Conservation (phyloP, 2,888 invertebrate species). For the Branchellion lobata region DNA sequence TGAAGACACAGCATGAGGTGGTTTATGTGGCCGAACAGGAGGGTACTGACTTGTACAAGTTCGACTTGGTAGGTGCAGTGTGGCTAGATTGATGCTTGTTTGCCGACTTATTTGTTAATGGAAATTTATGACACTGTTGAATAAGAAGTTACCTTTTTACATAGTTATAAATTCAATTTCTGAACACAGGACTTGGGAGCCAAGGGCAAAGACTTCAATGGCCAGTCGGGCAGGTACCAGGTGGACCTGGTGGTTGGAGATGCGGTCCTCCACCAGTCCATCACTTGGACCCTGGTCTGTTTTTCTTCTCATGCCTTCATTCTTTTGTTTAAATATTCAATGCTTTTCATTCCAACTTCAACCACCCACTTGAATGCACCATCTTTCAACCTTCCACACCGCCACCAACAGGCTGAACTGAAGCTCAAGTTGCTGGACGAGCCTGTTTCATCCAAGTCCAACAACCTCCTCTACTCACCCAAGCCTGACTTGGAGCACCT, state of each 20-base stretch:
- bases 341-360: too few species aligned
- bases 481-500: conserved; percentile 67
- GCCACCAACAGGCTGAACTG: conserved; percentile 71
- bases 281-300: conserved; percentile 77
- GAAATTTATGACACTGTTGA: too few species aligned
- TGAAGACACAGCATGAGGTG: conserved; percentile 74
- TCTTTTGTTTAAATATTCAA: too few species aligned
- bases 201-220: conserved; percentile 76
- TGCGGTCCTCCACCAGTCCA: conserved; percentile 81
- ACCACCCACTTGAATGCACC: neutral
- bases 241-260: conserved; percentile 87
- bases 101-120: too few species aligned
- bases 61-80: conserved; percentile 75
- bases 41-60: conserved; percentile 70
- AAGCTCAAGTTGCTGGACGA: conserved; percentile 70
- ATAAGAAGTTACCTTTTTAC: too few species aligned
- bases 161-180: too few species aligned
- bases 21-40: conserved; percentile 91
- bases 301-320: neutral
- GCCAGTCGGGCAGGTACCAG: conserved; percentile 76
- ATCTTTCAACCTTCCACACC: neutral
- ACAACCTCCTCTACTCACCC: conserved; percentile 57
- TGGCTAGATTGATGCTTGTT: neutral
- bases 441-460: conserved; percentile 46
- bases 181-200: conserved; percentile 71